Conservation (phyloP, 1,140 invertebrate genomes). For the Colletes gigas region DNA sequence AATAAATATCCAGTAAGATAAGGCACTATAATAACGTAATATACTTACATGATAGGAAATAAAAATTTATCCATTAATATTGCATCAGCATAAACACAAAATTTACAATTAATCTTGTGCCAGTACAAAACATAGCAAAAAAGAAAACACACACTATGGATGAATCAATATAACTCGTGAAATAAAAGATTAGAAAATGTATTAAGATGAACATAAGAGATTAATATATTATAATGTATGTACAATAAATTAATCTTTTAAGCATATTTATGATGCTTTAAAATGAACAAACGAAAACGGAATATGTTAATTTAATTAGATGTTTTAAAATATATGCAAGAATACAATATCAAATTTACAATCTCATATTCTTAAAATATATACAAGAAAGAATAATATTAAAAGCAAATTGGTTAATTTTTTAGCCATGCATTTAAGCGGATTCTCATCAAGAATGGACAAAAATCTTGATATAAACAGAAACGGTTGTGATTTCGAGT, state of each 20-base stretch:
- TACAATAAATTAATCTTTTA: constrained; percentile 35
- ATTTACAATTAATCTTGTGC: constrained; percentile 35
- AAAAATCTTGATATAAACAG: neutral
- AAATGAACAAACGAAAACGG: neutral
- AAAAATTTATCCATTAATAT: constrained; percentile 52
- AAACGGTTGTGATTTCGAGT: neutral
- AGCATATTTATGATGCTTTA: constrained; percentile 5
- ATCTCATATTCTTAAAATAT: constrained; percentile 7
- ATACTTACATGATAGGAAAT: constrained; percentile 68
- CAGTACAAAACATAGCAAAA: constrained; percentile 11
- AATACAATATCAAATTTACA: constrained; percentile 27
- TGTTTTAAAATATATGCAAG: constrained; percentile 9
- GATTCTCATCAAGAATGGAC: neutral
- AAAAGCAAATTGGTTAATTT: neutral
- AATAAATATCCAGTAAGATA: neutral
- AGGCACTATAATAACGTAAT: constrained; percentile 3
- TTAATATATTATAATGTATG: constrained; percentile 25
- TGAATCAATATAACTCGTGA: neutral
- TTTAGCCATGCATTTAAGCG: constrained; percentile 10
- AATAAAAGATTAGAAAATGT: constrained; percentile 12
- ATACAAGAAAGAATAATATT: neutral
- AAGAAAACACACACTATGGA: constrained; percentile 8
- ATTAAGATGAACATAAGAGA: constrained; percentile 21
- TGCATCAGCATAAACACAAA: constrained; percentile 41
- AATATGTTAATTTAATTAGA: neutral